These are phyloP conservation scores for Bradypodion pumilum DNA, from an alignment of 2,797 vertebrate species.

Conservation along the genomic window DNA sequence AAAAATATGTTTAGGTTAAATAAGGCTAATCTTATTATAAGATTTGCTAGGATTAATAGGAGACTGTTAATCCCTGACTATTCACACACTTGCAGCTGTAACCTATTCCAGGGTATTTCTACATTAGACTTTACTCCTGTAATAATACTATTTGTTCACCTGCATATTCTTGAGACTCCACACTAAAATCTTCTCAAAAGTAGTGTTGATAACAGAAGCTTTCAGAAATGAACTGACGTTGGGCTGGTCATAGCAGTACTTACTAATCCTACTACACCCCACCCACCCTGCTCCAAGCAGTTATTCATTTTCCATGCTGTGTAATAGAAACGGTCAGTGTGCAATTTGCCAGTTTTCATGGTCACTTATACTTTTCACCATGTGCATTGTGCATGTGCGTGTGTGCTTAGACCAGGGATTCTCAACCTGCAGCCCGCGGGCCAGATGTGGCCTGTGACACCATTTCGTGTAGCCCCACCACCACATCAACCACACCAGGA, in stretches of 20 bases:
- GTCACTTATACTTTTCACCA: too few relatives aligned
- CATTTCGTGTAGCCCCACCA: too few relatives aligned
- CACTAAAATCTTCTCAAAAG: not conserved
- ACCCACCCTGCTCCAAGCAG: not conserved
- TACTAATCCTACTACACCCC: too few relatives aligned
- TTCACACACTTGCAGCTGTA: not conserved
- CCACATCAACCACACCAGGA: too few relatives aligned
- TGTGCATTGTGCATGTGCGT: too few relatives aligned
- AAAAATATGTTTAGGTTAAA: constrained; percentile 22
- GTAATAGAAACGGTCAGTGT: too few relatives aligned
- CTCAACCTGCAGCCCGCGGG: too few relatives aligned
- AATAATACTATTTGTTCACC: not conserved
- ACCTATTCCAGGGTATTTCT: not conserved
- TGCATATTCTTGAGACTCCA: not conserved
- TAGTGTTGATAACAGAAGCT: not conserved
- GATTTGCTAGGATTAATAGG: constrained; percentile 6
- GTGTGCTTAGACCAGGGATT: too few relatives aligned
- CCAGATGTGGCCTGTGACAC: too few relatives aligned
- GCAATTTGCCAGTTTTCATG: too few relatives aligned
- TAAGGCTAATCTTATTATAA: constrained; percentile 11
- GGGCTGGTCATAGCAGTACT: not conserved
- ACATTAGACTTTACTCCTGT: not conserved
- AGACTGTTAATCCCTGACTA: not conserved
- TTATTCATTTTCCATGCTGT: not conserved
- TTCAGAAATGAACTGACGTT: not conserved